Percentiles rank a stretch among this genome's conserved stretches.
phyloP scores from a whole-genome alignment of 2,113 vertebrate species.

The Coreoperca whiteheadi region DNA sequence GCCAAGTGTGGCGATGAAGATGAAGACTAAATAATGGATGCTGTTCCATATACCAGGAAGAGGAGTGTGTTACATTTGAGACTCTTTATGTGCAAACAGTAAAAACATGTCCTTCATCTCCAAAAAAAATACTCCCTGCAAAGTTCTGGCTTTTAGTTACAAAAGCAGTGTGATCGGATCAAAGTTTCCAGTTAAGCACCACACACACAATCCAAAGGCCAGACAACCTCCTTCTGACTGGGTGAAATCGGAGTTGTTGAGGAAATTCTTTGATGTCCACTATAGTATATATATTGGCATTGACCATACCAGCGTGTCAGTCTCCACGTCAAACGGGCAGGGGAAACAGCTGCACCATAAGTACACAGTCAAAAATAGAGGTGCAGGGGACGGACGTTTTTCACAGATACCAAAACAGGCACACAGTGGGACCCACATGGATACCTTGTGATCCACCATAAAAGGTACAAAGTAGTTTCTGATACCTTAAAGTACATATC shows the following conservation, averaged over 20 bases:
- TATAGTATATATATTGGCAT: slow-evolving; percentile 43
- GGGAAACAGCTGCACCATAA: slow-evolving; percentile 56
- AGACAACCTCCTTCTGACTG: background rate
- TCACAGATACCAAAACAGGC: background rate
- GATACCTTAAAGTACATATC: slow-evolving; percentile 3
- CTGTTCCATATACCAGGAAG: background rate
- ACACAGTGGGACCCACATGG: slow-evolving; percentile 36
- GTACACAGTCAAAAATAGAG: slow-evolving; percentile 53
- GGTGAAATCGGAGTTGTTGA: slow-evolving; percentile 17
- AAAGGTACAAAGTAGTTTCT: background rate
- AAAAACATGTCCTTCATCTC: background rate
- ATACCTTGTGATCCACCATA: background rate
- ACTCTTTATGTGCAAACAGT: background rate
- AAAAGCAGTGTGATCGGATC: slow-evolving; percentile 8
- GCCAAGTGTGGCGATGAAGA: slow-evolving; percentile 15
- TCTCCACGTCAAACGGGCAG: slow-evolving; percentile 26
- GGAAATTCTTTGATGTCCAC: slow-evolving; percentile 25
- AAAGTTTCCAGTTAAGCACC: background rate
- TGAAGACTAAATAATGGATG: slow-evolving; percentile 47
- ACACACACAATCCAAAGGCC: background rate
- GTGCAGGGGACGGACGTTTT: background rate
- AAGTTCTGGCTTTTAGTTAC: background rate
- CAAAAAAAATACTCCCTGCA: slow-evolving; percentile 18
- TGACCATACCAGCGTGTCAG: slow-evolving; percentile 45
- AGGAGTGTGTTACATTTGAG: background rate